phyloP scores from a whole-genome alignment of 2,888 invertebrate genomes.

The Margaritifera margaritifera region DNA sequence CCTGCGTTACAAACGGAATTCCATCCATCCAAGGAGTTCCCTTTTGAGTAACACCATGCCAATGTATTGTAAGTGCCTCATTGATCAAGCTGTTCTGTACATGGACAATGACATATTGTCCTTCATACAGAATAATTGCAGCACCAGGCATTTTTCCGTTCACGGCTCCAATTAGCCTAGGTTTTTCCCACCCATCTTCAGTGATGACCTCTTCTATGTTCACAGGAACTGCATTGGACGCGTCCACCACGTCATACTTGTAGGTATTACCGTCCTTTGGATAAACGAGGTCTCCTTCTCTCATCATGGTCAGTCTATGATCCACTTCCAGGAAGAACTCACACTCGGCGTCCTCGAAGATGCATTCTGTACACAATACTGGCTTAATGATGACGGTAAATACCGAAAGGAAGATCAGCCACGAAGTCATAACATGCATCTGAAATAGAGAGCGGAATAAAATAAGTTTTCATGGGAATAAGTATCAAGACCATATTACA shows the following conservation, averaged over 20 bases:
- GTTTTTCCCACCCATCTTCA: constrained; percentile 27
- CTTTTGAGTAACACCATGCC: constrained; percentile 54
- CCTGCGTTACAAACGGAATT: constrained; percentile 51
- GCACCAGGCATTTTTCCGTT: constrained; percentile 49
- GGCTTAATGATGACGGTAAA: no score
- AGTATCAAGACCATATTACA: no score
- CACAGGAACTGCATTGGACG: not conserved
- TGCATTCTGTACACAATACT: no score
- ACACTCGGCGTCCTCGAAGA: no score
- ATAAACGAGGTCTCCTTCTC: constrained; percentile 1
- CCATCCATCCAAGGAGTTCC: constrained; percentile 61
- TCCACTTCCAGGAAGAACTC: no score
- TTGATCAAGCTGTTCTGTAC: constrained; percentile 44
- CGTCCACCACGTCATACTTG: constrained; percentile 2
- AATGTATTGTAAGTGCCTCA: constrained; percentile 48
- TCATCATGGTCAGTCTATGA: constrained; percentile 10
- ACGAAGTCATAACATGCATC: no score
- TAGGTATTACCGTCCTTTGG: constrained; percentile 5
- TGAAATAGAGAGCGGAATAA: no score
- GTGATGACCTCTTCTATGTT: constrained; percentile 25
- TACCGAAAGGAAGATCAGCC: no score
- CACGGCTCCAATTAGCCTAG: constrained; percentile 30
- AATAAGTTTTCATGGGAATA: no score
- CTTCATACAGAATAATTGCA: constrained; percentile 41
- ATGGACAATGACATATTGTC: constrained; percentile 38